Evolutionary conservation across 23 tunicate genomes (phyloP), one percentile per base, ranked within the genome.

Genomic region (Diplosoma virens): DNA sequence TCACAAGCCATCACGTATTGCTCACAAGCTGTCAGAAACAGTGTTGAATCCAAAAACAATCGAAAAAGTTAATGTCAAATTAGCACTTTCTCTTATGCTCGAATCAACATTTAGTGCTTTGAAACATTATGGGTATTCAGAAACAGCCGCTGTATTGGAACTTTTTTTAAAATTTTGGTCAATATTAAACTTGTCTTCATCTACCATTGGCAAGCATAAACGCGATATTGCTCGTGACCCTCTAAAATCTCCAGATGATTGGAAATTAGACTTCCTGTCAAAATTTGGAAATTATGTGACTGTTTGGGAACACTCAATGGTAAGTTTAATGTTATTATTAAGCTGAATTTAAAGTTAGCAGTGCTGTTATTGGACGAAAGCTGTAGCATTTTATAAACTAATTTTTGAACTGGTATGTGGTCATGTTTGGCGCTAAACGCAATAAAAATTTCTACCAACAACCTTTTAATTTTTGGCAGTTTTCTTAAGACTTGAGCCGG

Each of bases 11-110:
- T 63, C 29, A 28, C 35, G 35, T 26, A 63, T 63, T 25, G 70
- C 70, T 27, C 70, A 63, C n/a, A 63, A 63, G 35, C 20, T 63
- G 6, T 63, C 70, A 28, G 70, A 63, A 36, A 63, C 70, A 4
- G 70, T 63, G 70, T 20, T 63, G 6, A 25, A 28, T 5, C 70
- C 70, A 63, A 63, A 63, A 36, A 6, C 70, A 26, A 63, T 63
- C 35, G 70, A 63, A 30, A 63, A 63, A 63, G 70, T 63, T 6
- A 63, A 63, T 28, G 70, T 63, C 3, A 63, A 28, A 26, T 36
- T 63, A 26, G 70, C 70, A 4, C n/a, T 63, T 26, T 63, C 70
- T 26, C 9, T 63, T 5, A 11, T 63, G 20, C 70, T 26, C 29
- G 70, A 63, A 63, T 63, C 70, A 3, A 63, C 70, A 25, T 26